Conservation (phyloP, 2,113 vertebrate genomes). For the Tamias sibiricus region DNA sequence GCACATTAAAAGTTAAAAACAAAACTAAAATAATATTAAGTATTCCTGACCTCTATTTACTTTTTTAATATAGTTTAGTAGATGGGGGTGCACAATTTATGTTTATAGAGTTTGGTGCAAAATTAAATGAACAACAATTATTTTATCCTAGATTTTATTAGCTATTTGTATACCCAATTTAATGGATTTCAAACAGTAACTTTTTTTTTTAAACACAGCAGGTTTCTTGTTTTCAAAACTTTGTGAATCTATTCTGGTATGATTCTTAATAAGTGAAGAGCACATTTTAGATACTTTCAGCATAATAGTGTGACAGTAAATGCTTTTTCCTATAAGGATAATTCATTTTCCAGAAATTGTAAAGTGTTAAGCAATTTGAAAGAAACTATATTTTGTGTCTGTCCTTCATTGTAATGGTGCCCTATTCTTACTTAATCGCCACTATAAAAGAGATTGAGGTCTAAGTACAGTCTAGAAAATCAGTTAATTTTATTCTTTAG, state of each 20-base stretch:
- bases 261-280: not conserved
- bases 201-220: not conserved
- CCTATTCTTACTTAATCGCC: conserved; percentile 16
- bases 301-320: not conserved
- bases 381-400: not conserved
- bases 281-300: not conserved
- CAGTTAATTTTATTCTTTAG: conserved; percentile 18
- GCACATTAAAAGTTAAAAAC: not conserved
- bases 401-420: not conserved
- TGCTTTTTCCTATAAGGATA: not conserved
- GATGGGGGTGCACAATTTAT: not conserved
- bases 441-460: not conserved
- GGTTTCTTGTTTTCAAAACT: not conserved
- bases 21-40: not conserved
- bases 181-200: not conserved
- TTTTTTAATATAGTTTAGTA: not conserved
- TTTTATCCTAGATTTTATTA: not conserved
- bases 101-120: not conserved
- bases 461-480: not conserved
- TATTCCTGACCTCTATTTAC: not conserved
- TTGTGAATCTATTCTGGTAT: not conserved
- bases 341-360: not conserved
- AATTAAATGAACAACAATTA: not conserved
- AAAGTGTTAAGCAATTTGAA: not conserved
- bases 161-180: not conserved